phyloP scores from a whole-genome alignment of 92 coral and sea anemone genomes.

The Pocillopora meandrina region DNA sequence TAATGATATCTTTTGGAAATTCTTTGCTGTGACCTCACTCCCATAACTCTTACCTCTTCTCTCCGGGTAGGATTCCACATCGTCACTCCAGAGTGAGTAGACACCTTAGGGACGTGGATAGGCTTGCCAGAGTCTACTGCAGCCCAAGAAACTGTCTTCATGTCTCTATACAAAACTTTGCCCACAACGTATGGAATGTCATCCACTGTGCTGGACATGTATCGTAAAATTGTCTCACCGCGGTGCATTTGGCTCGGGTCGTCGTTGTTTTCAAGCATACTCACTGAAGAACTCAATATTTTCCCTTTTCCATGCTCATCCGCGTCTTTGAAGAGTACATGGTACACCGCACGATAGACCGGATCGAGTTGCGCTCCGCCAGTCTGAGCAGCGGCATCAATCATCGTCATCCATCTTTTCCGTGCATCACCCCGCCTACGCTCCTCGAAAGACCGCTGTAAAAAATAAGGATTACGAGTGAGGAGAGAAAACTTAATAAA shows the following conservation, averaged over 20 bases:
- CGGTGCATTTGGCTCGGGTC: constrained; percentile 71
- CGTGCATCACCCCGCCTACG: constrained; percentile 99
- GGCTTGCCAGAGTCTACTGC: constrained; percentile 98
- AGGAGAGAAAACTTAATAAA: not conserved
- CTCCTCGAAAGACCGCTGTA: constrained; percentile 97
- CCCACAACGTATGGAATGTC: constrained; percentile 89
- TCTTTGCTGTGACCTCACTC: too few species aligned
- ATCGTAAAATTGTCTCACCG: constrained; percentile 88
- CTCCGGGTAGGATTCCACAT: constrained; percentile 87
- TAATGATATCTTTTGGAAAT: too few species aligned
- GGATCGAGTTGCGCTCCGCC: constrained; percentile 94
- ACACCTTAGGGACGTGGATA: constrained; percentile 88
- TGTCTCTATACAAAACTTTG: constrained; percentile 80
- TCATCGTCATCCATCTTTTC: constrained; percentile 82
- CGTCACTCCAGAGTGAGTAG: constrained; percentile 81
- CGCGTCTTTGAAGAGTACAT: constrained; percentile 87
- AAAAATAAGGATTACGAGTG: not conserved
- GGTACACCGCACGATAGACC: constrained; percentile 91
- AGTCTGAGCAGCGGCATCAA: constrained; percentile 94
- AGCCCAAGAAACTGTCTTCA: constrained; percentile 86
- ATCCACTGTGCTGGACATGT: constrained; percentile 85
- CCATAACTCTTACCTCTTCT: constrained; percentile 51
- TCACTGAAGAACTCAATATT: constrained; percentile 70
- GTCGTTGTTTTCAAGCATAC: constrained; percentile 88
- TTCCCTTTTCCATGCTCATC: constrained; percentile 90